Conservation (phyloP, 1,140 invertebrate genomes). For the Diorhabda sublineata region DNA sequence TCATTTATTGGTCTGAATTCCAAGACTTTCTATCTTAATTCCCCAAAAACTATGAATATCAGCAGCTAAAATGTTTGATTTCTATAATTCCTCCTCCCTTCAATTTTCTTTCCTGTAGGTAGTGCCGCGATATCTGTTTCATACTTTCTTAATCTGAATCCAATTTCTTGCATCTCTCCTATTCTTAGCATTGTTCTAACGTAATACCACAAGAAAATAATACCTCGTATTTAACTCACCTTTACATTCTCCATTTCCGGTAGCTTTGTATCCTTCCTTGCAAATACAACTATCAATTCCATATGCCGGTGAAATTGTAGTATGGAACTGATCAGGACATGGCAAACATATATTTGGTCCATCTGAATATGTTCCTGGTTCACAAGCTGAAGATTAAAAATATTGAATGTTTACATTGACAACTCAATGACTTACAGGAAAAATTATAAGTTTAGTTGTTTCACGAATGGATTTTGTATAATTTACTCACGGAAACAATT, state of each 20-base stretch:
- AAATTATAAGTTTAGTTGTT: neutral
- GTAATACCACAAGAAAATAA: too few species aligned
- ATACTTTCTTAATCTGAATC: too few species aligned
- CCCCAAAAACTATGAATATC: too few species aligned
- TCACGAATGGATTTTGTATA: neutral
- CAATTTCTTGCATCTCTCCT: too few species aligned
- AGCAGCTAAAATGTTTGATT: too few species aligned
- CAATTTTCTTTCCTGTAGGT: too few species aligned
- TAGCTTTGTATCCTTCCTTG: constrained; percentile 42
- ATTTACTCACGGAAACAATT: constrained; percentile 50
- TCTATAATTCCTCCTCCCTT: too few species aligned
- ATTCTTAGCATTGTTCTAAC: too few species aligned
- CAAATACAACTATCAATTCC: constrained; percentile 57
- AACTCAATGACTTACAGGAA: neutral
- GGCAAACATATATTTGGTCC: constrained; percentile 52
- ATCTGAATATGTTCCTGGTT: constrained; percentile 46
- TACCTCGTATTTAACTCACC: constrained; percentile 18
- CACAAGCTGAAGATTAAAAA: constrained; percentile 36
- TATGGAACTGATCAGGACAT: constrained; percentile 64
- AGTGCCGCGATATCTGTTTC: too few species aligned
- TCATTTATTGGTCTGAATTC: too few species aligned
- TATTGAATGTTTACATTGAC: neutral
- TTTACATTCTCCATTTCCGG: constrained; percentile 40
- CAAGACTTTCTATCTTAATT: too few species aligned
- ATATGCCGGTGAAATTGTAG: constrained; percentile 53